Evolutionary conservation across 2,797 vertebrate species (phyloP).

Genomic region (Psittacula echo): DNA sequence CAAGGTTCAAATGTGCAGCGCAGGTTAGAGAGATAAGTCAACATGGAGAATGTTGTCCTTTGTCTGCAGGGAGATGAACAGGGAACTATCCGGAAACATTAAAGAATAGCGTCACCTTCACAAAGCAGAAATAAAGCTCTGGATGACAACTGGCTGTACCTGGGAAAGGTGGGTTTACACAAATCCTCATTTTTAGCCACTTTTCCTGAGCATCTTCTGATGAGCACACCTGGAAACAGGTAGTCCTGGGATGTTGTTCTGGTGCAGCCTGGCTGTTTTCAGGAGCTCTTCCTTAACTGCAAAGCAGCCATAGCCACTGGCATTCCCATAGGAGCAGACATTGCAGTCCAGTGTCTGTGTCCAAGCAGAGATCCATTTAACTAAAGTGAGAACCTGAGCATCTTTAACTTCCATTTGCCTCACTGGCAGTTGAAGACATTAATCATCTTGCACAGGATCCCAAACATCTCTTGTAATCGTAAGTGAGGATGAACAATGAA

Average conservation of each 20-base stretch:
- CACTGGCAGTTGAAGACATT: background rate
- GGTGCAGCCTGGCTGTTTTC: background rate
- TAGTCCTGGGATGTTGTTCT: background rate
- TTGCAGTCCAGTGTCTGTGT: background rate
- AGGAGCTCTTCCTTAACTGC: background rate
- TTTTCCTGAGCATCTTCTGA: background rate
- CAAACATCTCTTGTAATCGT: background rate
- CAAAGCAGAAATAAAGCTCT: background rate
- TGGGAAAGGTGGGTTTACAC: background rate
- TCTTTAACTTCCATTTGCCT: background rate
- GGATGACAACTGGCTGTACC: background rate
- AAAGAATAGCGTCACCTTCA: background rate
- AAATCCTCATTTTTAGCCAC: background rate
- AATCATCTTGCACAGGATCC: background rate
- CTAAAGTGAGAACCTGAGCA: background rate
- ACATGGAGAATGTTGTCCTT: background rate
- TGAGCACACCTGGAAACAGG: background rate
- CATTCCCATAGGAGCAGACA: background rate
- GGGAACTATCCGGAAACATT: background rate
- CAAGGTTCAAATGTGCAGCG: background rate
- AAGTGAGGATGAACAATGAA: background rate
- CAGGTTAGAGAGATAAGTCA: background rate
- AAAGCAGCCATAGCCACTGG: background rate
- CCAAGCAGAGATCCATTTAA: background rate
- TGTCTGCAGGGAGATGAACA: background rate